Percentiles rank a stretch among this genome's conserved stretches.
Conservation (phyloP, 2,113 vertebrate genomes). For the Vombatus ursinus region DNA sequence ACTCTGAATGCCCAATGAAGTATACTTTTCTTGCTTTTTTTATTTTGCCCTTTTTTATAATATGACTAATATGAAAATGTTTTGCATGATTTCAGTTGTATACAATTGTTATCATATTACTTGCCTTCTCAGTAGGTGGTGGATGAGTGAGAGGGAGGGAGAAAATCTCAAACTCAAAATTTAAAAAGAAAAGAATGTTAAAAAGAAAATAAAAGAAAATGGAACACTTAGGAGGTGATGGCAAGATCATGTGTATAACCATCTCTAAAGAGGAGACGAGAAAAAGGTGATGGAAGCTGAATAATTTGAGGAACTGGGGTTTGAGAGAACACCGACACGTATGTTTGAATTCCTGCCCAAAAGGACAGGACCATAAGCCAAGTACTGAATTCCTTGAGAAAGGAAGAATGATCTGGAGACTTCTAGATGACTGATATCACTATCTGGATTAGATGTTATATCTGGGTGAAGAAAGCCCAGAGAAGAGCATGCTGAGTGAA, state of each 20-base stretch:
- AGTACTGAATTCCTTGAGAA: too few relatives aligned
- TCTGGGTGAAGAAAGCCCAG: too few relatives aligned
- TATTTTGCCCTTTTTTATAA: neutral
- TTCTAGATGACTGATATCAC: too few relatives aligned
- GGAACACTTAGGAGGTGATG: neutral
- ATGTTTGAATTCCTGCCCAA: too few relatives aligned
- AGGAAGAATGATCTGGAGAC: too few relatives aligned
- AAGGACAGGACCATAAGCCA: too few relatives aligned
- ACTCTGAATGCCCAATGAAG: neutral
- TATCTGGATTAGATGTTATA: too few relatives aligned
- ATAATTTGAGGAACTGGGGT: neutral
- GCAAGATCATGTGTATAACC: neutral
- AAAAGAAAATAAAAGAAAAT: neutral
- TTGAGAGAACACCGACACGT: neutral
- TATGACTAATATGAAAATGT: neutral
- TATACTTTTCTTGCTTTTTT: neutral
- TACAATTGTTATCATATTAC: neutral
- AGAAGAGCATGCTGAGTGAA: too few relatives aligned
- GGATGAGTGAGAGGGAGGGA: neutral
- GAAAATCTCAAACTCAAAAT: neutral
- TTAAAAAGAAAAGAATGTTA: neutral
- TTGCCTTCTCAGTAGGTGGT: neutral
- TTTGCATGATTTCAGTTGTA: neutral
- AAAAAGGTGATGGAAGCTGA: neutral
- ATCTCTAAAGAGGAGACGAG: neutral